Base-by-base conservation (phyloP, 2,113 vertebrate genomes). In the Chaetura pelagica region DNA sequence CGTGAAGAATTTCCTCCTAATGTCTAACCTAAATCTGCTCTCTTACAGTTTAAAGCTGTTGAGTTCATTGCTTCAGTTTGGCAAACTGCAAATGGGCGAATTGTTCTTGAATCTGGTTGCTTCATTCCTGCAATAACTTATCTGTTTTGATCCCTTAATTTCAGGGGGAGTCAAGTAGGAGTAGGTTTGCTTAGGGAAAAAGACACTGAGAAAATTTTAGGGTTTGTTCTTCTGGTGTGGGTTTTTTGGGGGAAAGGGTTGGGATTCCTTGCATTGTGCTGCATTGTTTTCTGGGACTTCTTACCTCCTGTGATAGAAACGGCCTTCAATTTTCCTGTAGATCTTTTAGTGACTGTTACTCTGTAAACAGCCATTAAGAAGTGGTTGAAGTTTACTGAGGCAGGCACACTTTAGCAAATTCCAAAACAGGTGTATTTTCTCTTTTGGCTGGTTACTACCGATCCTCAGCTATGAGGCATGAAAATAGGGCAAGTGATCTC, bases 381-480 rank as follows among this genome's bases (percentile, higher is more conserved):
- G 87, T 8, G 16, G 86, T 96, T 96, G 84, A 95, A 73, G 72
- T 3, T 72, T 95, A 61, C 42, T 5, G 32, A 91, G 79, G 40
- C 81, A 75, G 42, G 35, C 54, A 27, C 15, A 29, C 62, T 49
- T 74, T 84, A 81, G 58, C 77, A 88, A 77, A 84, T 96, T 96
- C 94, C 55, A 91, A 80, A 95, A 66, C 54, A 49, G 63, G 27
- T 93, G 22, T 74, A 26, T 96, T 94, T 97, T 87, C 29, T 81
- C 32, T 91, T 52, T 46, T 85, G 68, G 23, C 40, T 87, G 23
- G 19, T 84, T 95, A 71, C 32, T 94, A 27, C 69, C 84, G 59
- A 54, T 82, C 46, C 7, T 42, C 35, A 76, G 73, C 75, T 82
- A 9, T 35, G 79, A 75, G 54, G 48, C 81, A 57, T 71, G 51